phyloP scores from a whole-genome alignment of 1,140 invertebrate genomes.

The Wiebesia pumilae region DNA sequence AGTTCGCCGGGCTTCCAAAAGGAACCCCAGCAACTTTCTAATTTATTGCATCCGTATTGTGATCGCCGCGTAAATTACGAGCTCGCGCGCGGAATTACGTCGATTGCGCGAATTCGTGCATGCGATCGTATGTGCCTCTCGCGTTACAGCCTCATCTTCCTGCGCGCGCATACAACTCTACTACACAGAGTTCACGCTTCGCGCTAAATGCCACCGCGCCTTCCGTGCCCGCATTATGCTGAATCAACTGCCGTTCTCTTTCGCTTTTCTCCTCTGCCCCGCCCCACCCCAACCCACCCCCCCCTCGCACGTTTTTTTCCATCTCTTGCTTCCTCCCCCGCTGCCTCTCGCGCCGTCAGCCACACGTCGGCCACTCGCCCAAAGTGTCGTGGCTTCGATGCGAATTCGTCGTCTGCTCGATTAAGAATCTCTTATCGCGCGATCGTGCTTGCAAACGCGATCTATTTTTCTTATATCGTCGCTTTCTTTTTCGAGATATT shows the following conservation, averaged over 20 bases:
- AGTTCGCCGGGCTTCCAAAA: not conserved
- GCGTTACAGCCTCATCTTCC: constrained; percentile 40
- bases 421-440: not conserved
- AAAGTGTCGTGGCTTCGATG: too few relatives aligned
- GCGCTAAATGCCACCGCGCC: not conserved
- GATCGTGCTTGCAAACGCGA: too few relatives aligned
- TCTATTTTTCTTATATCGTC: too few relatives aligned
- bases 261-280: not conserved
- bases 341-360: too few relatives aligned
- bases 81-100: constrained; percentile 39
- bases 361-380: too few relatives aligned
- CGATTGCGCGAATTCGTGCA: constrained; percentile 45
- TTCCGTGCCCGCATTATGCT: constrained; percentile 16
- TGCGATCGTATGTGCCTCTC: constrained; percentile 2
- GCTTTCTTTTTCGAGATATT: not conserved
- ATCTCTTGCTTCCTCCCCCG: too few relatives aligned
- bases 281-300: too few relatives aligned
- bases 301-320: too few relatives aligned
- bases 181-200: not conserved
- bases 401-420: not conserved
- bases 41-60: constrained; percentile 45
- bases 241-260: not conserved
- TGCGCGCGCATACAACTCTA: not conserved
- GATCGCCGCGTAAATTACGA: not conserved
- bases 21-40: constrained; percentile 27